Evolutionary conservation across 2,888 invertebrate genomes (phyloP).

Genomic region (Sipha maydis): DNA sequence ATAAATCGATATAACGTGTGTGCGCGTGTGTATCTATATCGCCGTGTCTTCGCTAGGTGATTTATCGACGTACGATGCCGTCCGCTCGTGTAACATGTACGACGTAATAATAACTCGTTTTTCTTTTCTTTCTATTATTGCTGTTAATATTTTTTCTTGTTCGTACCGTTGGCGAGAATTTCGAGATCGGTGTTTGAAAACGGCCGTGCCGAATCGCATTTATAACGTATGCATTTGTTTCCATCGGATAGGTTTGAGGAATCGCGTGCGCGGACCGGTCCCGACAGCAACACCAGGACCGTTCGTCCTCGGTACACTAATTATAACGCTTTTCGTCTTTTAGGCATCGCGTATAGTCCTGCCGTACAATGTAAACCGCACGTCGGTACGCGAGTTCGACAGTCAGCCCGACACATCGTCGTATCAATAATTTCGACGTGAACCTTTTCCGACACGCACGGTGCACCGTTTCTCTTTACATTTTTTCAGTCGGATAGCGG

Average conservation of each 20-base stretch:
- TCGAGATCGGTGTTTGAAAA: background rate
- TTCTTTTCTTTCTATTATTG: background rate
- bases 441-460: background rate
- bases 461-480: background rate
- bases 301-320: background rate
- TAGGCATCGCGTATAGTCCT: background rate
- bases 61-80: background rate
- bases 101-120: no score
- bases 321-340: background rate
- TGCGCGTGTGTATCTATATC: no score
- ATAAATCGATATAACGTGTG: no score
- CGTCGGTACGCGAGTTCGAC: background rate
- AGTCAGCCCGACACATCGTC: background rate
- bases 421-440: conserved; percentile 40
- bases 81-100: no score
- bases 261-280: background rate
- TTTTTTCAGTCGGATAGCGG: background rate
- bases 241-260: background rate
- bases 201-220: background rate
- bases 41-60: background rate
- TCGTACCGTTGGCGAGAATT: background rate
- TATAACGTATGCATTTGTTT: background rate
- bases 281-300: background rate
- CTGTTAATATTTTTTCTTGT: background rate
- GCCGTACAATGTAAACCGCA: no score